Evolutionary conservation across 2,888 invertebrate species (phyloP).

Genomic region (Caenorhabditis imperialis): DNA sequence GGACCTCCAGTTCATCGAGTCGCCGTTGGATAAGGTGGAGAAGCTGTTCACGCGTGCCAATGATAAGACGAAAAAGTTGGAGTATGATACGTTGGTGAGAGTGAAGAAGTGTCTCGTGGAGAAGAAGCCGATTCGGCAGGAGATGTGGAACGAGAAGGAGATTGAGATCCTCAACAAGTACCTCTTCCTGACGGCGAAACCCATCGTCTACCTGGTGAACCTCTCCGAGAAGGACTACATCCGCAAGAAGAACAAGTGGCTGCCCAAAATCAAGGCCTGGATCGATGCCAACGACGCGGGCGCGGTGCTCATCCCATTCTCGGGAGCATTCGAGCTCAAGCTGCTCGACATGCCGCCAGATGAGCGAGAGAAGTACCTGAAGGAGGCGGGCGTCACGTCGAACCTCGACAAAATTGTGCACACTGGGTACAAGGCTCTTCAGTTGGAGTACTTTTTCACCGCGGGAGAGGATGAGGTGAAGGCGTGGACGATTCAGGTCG

Average conservation of each 20-base stretch:
- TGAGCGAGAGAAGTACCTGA: conserved; percentile 86
- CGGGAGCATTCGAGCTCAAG: conserved; percentile 90
- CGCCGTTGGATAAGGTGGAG: conserved; percentile 89
- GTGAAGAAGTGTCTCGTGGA: conserved; percentile 88
- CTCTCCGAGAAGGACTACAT: conserved; percentile 97
- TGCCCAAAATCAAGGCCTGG: conserved; percentile 97
- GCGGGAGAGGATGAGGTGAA: conserved; percentile 97
- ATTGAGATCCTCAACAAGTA: conserved; percentile 89
- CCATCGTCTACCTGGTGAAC: conserved; percentile 96
- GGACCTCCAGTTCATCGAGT: conserved; percentile 88
- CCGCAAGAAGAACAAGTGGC: conserved; percentile 84
- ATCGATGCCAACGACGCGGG: conserved; percentile 97
- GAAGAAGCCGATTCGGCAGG: conserved; percentile 92
- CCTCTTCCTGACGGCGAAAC: conserved; percentile 95
- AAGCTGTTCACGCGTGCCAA: conserved; percentile 85
- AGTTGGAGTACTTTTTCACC: conserved; percentile 96
- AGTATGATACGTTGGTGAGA: conserved; percentile 88
- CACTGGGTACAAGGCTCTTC: conserved; percentile 95
- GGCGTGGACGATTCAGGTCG: conserved; percentile 99
- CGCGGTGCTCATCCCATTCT: conserved; percentile 90
- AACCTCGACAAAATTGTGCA: conserved; percentile 85
- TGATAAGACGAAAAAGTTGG: conserved; percentile 90
- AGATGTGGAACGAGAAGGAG: conserved; percentile 79
- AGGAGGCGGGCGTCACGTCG: conserved; percentile 82
- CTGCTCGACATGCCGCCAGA: conserved; percentile 87